Evolutionary conservation across 2,113 vertebrate genomes (phyloP).

Genomic region (Tachysurus fulvidraco): DNA sequence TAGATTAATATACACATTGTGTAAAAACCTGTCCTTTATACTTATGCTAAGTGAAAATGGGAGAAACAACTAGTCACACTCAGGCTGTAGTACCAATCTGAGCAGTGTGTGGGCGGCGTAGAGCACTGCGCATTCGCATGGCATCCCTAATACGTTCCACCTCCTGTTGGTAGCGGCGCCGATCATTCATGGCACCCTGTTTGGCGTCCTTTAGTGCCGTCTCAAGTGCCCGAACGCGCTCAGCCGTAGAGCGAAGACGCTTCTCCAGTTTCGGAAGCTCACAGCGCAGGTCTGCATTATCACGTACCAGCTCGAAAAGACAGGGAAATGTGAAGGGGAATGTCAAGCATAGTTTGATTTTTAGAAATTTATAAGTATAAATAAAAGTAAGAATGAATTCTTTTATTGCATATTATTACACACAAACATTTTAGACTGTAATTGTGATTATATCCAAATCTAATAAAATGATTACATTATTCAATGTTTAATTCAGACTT

Average conservation of each 20-base stretch:
- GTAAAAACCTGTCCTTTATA: neutral
- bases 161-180: slow-evolving; percentile 87
- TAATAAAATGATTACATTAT: neutral
- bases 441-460: neutral
- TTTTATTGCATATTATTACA: neutral
- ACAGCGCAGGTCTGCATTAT: slow-evolving; percentile 96
- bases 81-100: slow-evolving; percentile 77
- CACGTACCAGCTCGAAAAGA: slow-evolving; percentile 84
- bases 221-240: slow-evolving; percentile 94
- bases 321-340: neutral
- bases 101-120: slow-evolving; percentile 78
- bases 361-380: neutral
- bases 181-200: slow-evolving; percentile 87
- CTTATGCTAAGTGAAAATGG: neutral
- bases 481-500: neutral
- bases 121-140: slow-evolving; percentile 76
- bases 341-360: neutral
- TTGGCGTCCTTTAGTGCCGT: slow-evolving; percentile 91
- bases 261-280: slow-evolving; percentile 97
- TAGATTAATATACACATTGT: neutral
- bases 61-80: neutral
- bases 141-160: slow-evolving; percentile 90
- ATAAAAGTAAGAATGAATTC: no score
- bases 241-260: slow-evolving; percentile 94
- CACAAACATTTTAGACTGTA: neutral